A percentile compares a stretch with the other conserved stretches of the same genome.
phyloP scores from a whole-genome alignment of 2,113 vertebrate species.

The Saguinus midas region DNA sequence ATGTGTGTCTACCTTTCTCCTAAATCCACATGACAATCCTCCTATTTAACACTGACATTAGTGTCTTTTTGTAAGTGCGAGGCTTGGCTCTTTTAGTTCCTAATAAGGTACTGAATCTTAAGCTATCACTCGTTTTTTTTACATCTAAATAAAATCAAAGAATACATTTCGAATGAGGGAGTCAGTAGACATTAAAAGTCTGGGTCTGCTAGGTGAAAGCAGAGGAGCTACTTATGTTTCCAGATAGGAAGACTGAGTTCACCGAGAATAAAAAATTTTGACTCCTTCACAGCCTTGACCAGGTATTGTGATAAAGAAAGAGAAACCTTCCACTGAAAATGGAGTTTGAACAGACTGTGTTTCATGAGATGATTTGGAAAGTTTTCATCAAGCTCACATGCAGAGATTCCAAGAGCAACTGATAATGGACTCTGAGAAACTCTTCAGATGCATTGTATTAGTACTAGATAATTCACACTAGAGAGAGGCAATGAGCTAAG shows the following conservation, averaged over 20 bases:
- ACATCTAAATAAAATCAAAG: background rate
- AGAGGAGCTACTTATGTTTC: background rate
- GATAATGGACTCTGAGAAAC: conserved; percentile 2
- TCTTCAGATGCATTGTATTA: conserved; percentile 11
- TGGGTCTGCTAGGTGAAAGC: background rate
- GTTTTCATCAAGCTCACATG: background rate
- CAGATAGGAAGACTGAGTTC: background rate
- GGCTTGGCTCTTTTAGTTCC: background rate
- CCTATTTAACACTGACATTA: background rate
- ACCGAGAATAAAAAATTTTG: background rate
- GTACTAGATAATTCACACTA: conserved; percentile 55
- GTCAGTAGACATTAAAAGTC: background rate
- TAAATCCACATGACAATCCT: background rate
- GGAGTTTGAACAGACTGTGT: background rate
- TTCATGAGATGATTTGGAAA: conserved; percentile 38
- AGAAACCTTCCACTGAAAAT: background rate
- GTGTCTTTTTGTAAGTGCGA: background rate
- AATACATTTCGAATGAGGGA: background rate
- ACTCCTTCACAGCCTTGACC: background rate
- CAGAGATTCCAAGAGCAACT: conserved; percentile 9
- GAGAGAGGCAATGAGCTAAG: conserved; percentile 48
- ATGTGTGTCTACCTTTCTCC: background rate
- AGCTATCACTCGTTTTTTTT: background rate
- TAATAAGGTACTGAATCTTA: background rate
- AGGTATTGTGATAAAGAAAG: background rate